These are phyloP conservation scores for Gymnopithys bicolor DNA, from an alignment of 2,797 vertebrate species.

Conservation along the genomic window DNA sequence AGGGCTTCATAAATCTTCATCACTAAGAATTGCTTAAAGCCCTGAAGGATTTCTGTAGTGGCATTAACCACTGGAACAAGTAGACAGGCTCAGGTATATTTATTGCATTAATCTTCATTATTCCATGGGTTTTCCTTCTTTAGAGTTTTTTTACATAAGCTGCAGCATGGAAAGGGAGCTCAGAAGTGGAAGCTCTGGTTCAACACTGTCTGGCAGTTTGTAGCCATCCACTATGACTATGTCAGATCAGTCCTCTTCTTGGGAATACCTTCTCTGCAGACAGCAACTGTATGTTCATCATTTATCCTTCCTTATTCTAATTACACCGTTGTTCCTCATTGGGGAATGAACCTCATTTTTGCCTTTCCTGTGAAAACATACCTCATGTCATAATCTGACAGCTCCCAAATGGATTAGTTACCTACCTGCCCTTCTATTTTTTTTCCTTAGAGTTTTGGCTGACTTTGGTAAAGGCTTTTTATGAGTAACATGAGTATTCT, in stretches of 20 bases:
- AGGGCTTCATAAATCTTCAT: constrained; percentile 60
- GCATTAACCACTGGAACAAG: constrained; percentile 23
- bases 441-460: neutral
- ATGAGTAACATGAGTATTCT: neutral
- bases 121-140: neutral
- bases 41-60: constrained; percentile 26
- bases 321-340: neutral
- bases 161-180: neutral
- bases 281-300: neutral
- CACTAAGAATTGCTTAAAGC: constrained; percentile 12
- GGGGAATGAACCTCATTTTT: neutral
- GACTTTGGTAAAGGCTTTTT: neutral
- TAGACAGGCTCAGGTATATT: constrained; percentile 33
- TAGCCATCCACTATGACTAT: neutral
- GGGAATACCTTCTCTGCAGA: neutral
- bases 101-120: constrained; percentile 49
- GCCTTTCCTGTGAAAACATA: neutral
- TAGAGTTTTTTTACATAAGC: neutral
- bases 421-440: neutral
- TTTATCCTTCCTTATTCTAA: neutral
- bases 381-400: neutral
- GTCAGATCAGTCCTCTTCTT: neutral
- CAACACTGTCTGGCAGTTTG: neutral
- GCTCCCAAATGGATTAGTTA: neutral
- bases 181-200: neutral